phyloP scores from a whole-genome alignment of 2,113 vertebrate genomes.

The Xiphophorus couchianus region DNA sequence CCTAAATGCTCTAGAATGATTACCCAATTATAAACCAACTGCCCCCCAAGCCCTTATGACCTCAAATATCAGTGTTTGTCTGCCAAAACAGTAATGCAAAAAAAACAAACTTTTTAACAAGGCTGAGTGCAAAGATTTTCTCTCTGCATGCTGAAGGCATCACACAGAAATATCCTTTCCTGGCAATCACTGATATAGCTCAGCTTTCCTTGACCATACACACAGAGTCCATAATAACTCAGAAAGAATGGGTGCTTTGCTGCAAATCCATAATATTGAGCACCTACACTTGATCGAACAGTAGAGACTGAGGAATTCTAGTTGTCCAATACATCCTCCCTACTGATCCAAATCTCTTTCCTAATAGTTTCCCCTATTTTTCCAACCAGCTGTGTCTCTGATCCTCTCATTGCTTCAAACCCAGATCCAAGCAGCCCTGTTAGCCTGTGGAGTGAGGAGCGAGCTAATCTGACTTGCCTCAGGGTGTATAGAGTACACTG shows the following conservation, averaged over 20 bases:
- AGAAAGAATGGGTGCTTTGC: constrained; percentile 14
- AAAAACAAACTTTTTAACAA: constrained; percentile 37
- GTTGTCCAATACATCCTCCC: constrained; percentile 28
- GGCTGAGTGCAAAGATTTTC: neutral
- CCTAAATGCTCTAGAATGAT: constrained; percentile 33
- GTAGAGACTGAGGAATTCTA: constrained; percentile 29
- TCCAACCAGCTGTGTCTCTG: constrained; percentile 58
- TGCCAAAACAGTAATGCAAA: constrained; percentile 9
- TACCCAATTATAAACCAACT: constrained; percentile 28
- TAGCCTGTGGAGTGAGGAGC: constrained; percentile 41
- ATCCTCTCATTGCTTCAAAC: constrained; percentile 48
- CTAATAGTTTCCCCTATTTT: constrained; percentile 52
- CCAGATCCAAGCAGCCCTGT: constrained; percentile 39
- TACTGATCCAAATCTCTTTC: constrained; percentile 33
- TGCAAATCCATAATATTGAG: constrained; percentile 52
- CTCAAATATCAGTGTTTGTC: constrained; percentile 23
- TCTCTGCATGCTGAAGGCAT: neutral
- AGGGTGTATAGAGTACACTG: constrained; percentile 48
- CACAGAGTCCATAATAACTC: constrained; percentile 1
- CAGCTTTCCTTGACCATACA: neutral
- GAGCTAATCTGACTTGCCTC: constrained; percentile 55
- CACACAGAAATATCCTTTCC: neutral
- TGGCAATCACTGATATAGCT: neutral
- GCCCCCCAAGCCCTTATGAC: constrained; percentile 11
- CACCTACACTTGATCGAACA: constrained; percentile 22